Percentiles rank a stretch among this genome's conserved stretches.
These are phyloP conservation scores for Alosa sapidissima DNA, from an alignment of 2,797 vertebrate species.

Conservation along the genomic window DNA sequence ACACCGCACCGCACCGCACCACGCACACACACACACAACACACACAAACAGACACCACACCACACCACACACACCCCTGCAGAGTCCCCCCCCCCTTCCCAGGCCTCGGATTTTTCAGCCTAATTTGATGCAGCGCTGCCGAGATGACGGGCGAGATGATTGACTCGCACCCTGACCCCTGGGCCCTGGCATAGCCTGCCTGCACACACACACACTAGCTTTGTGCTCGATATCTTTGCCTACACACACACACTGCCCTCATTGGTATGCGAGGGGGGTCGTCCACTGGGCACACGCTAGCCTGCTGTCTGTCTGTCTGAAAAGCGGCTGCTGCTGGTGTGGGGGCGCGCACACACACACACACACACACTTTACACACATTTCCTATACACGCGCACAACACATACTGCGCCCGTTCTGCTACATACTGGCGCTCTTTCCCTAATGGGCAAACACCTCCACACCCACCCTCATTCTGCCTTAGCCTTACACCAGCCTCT, in stretches of 20 bases:
- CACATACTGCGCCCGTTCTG: neutral
- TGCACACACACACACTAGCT: slow-evolving; percentile 44
- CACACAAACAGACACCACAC: slow-evolving; percentile 37
- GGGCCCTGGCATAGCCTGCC: slow-evolving; percentile 77
- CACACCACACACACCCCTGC: neutral
- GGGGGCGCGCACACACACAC: slow-evolving; percentile 31
- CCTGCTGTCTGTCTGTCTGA: slow-evolving; percentile 93
- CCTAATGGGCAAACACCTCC: slow-evolving; percentile 13
- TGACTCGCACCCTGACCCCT: slow-evolving; percentile 99
- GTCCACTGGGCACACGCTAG: slow-evolving; percentile 62
- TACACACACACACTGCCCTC: slow-evolving; percentile 38
- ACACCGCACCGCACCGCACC: neutral
- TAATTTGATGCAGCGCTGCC: slow-evolving; percentile 93
- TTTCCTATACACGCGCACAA: neutral
- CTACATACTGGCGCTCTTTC: neutral
- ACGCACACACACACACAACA: slow-evolving; percentile 37
- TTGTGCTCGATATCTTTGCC: neutral
- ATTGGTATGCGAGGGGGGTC: slow-evolving; percentile 2
- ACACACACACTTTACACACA: slow-evolving; percentile 11
- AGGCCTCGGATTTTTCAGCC: slow-evolving; percentile 85
- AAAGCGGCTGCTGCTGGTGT: slow-evolving; percentile 65
- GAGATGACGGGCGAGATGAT: slow-evolving; percentile 93
- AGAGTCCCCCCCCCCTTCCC: slow-evolving; percentile 29
- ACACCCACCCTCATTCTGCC: neutral
- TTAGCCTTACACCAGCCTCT: neutral